Percentiles rank a stretch among this genome's conserved stretches.
phyloP scores from a whole-genome alignment of 2,888 invertebrate genomes.

The Ichneumoninae sp. region DNA sequence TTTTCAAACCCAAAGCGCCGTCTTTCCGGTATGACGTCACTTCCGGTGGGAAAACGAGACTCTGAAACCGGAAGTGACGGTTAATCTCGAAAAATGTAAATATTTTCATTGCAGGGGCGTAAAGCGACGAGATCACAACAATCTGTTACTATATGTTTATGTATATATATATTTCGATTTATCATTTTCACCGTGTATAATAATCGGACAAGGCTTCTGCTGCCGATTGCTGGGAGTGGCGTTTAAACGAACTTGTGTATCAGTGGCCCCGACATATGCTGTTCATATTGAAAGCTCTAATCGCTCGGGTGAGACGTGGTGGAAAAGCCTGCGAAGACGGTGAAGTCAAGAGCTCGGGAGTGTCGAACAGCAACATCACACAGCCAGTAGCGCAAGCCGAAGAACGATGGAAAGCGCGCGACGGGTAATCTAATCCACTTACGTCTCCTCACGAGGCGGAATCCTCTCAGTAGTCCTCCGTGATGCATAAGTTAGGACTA shows the following conservation, averaged over 20 bases:
- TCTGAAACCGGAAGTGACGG: no score
- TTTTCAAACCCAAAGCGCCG: no score
- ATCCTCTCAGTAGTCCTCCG: slow-evolving; percentile 28
- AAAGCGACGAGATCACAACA: not conserved
- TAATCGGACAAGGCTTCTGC: slow-evolving; percentile 17
- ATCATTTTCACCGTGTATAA: slow-evolving; percentile 25
- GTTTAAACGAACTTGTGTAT: slow-evolving; percentile 10
- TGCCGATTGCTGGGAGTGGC: not conserved
- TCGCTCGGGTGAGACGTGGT: not conserved
- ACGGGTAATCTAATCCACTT: slow-evolving; percentile 61
- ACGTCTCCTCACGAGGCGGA: slow-evolving; percentile 29
- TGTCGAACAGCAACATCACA: slow-evolving; percentile 20
- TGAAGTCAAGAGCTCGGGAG: slow-evolving; percentile 10
- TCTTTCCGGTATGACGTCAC: no score
- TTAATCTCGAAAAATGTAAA: not conserved
- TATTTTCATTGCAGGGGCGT: no score
- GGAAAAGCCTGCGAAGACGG: slow-evolving; percentile 20
- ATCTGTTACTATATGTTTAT: not conserved
- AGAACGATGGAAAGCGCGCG: slow-evolving; percentile 41
- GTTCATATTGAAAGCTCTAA: slow-evolving; percentile 5
- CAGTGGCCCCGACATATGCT: not conserved
- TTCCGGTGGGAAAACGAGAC: no score
- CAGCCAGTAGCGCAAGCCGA: slow-evolving; percentile 28
- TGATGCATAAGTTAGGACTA: slow-evolving; percentile 29
- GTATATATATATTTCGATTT: not conserved